Base-by-base conservation (phyloP, 2,888 invertebrate genomes). In the Pterobdella sp. region DNA sequence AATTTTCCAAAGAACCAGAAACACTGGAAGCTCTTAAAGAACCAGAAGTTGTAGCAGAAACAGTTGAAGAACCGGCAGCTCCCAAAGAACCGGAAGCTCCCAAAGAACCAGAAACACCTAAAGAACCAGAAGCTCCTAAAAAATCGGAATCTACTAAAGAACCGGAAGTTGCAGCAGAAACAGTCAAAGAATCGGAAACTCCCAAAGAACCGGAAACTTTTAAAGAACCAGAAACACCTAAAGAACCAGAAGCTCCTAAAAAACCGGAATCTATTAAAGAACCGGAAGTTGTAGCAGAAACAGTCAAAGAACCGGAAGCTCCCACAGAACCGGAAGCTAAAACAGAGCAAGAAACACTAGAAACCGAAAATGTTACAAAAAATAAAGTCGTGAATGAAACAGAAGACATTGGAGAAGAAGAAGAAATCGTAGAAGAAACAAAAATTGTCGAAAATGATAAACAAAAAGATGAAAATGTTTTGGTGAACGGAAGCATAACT, bases 391-490 rank as follows among this genome's bases (percentile, higher is more conserved):
- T 56, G 7, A 26, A 65, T 7, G n/a, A 65, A 65, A 65, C n/a
- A 34, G 65, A 29, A 34, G 65, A 65, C 14, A n/a, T 10, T 2
- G 32, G 32, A 65, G 35, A 29, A 65, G 65, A 7, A 65, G 32
- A 32, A 65, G 32, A 34, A 65, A 49, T 49, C n/a, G 65, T 65
- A 7, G 65, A 65, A 65, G 31, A 65, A 31, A 65, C 4, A 65
- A 34, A 63, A n/a, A 4, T 26, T 26, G n/a, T 63, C 10, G 7
- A n/a, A 26, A 4, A 63, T 14, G 7, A 7, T 63, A 22, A n/a
- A 29, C 7, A n/a, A 63, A 63, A 29, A n/a, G n/a, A n/a, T n/a
- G n/a, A n/a, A n/a, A n/a, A n/a, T n/a, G n/a, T n/a, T n/a, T n/a
- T n/a, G n/a, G n/a, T n/a, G n/a, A n/a, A n/a, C n/a, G n/a, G n/a